phyloP scores from a whole-genome alignment of 2,888 invertebrate species.

The Morinoia aosen region DNA sequence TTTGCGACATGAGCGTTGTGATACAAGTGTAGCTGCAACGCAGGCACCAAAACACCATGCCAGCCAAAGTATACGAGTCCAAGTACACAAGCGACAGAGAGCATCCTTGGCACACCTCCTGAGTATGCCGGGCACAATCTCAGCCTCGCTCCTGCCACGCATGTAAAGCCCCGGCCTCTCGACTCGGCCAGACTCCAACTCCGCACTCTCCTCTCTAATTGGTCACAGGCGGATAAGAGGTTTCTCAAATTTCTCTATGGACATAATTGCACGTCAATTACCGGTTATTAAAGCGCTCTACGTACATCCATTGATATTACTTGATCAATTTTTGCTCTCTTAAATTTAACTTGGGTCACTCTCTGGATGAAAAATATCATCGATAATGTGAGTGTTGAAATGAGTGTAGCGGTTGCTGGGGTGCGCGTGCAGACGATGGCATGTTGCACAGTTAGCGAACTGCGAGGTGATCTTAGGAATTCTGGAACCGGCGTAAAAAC shows the following conservation, averaged over 20 bases:
- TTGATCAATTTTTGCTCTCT: not conserved
- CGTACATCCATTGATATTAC: not conserved
- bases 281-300: not conserved
- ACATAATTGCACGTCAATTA: constrained; percentile 36
- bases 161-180: not conserved
- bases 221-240: not conserved
- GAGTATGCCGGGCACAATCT: not conserved
- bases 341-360: not conserved
- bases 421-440: not conserved
- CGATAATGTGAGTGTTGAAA: not conserved
- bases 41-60: not conserved
- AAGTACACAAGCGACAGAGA: not conserved
- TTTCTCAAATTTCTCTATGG: constrained; percentile 36
- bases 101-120: not conserved
- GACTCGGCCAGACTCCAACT: not conserved
- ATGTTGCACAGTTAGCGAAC: not conserved
- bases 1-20: not conserved
- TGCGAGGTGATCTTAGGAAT: not conserved
- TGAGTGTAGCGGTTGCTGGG: not conserved
- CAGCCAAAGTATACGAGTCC: not conserved
- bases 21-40: not conserved
- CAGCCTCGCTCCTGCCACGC: not conserved
- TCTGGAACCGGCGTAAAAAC: not conserved
- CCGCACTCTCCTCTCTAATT: not conserved
- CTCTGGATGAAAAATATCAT: not conserved